Conservation (phyloP, 2,113 vertebrate species). For the Piaya cayana region DNA sequence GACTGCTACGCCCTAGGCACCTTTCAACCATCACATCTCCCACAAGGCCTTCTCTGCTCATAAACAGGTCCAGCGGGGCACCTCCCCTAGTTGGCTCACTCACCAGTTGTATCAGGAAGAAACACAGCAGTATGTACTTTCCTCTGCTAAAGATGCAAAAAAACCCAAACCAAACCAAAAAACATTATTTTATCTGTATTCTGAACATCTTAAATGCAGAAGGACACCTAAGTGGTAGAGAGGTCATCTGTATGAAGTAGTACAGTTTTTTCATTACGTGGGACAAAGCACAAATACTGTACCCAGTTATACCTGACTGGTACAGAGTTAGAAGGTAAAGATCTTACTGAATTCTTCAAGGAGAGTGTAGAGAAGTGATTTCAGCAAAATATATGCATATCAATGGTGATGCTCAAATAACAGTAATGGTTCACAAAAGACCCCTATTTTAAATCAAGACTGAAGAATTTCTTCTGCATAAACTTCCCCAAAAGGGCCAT, state of each 20-base stretch:
- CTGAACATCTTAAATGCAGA: neutral
- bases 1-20: too few relatives aligned
- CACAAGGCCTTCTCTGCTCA: too few relatives aligned
- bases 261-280: neutral
- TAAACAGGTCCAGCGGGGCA: too few relatives aligned
- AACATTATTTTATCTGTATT: neutral
- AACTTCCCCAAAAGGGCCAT: neutral
- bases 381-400: neutral
- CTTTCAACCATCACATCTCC: too few relatives aligned
- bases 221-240: neutral
- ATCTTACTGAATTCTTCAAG: neutral
- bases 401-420: neutral
- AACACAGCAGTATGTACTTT: neutral
- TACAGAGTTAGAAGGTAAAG: neutral
- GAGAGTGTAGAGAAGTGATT: neutral
- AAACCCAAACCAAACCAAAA: too few relatives aligned
- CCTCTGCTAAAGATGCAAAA: neutral
- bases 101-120: too few relatives aligned
- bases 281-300: neutral
- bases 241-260: neutral
- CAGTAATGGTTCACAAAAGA: neutral
- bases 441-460: neutral
- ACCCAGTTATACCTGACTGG: neutral
- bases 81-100: too few relatives aligned
- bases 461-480: neutral